A percentile compares a stretch with the other conserved stretches of the same genome.
Evolutionary conservation across 2,797 vertebrate species (phyloP).

Genomic region (Cuculus canorus): DNA sequence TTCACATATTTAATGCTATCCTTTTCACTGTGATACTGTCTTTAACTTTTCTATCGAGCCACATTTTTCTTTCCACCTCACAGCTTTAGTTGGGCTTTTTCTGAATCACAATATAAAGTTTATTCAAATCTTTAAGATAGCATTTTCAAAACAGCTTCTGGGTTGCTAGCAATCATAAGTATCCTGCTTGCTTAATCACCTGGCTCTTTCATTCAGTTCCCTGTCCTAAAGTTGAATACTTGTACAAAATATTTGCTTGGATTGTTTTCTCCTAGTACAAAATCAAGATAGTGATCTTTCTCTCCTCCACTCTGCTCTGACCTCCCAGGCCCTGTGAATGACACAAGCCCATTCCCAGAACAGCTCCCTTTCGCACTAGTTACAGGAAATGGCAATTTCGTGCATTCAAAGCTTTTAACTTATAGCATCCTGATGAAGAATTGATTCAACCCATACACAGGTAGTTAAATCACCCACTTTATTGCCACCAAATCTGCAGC

Average conservation of each 20-base stretch:
- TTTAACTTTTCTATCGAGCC: background rate
- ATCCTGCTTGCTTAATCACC: background rate
- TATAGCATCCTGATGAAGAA: background rate
- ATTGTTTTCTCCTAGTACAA: background rate
- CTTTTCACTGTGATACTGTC: background rate
- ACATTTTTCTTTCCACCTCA: fast-evolving
- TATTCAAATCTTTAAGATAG: background rate
- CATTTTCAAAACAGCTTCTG: background rate
- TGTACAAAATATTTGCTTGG: background rate
- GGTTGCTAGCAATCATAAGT: background rate
- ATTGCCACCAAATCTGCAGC: background rate
- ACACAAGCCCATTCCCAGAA: background rate
- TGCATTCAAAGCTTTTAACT: background rate
- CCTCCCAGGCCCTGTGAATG: background rate
- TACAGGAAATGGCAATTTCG: background rate
- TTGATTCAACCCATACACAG: fast-evolving
- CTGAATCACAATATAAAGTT: background rate
- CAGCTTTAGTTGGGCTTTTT: background rate
- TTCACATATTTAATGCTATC: background rate
- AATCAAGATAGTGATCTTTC: background rate
- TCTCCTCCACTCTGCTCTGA: background rate
- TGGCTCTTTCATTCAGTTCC: background rate
- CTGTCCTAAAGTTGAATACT: background rate
- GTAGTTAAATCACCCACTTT: background rate
- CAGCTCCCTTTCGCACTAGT: background rate